Conservation (phyloP, 1,140 invertebrate genomes). For the Nixonia krombeini region DNA sequence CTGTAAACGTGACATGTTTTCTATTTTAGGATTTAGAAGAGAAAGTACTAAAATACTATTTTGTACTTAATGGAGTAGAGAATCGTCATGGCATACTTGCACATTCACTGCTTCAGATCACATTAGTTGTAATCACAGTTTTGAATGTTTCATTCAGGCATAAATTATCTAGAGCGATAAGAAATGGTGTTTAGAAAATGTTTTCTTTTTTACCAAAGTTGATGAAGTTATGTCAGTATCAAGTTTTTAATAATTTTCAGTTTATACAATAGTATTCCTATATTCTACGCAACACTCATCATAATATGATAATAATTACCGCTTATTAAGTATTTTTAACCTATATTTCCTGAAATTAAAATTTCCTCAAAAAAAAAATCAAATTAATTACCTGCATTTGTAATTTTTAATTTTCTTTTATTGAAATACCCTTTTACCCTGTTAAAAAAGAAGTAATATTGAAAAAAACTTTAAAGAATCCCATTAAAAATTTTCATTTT, state of each 20-base stretch:
- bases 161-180: conserved; percentile 12
- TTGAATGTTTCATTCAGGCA: conserved; percentile 41
- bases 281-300: too few species aligned
- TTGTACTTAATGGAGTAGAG: conserved; percentile 67
- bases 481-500: not conserved
- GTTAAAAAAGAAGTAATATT: too few species aligned
- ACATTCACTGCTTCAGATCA: conserved; percentile 49
- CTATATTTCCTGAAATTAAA: too few species aligned
- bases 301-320: too few species aligned
- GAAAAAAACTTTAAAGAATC: too few species aligned
- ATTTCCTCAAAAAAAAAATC: too few species aligned
- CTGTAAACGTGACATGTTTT: conserved; percentile 31
- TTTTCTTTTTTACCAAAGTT: too few species aligned
- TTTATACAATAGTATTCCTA: not conserved
- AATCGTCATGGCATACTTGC: conserved; percentile 51
- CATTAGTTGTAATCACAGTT: conserved; percentile 15
- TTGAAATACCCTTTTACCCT: too few species aligned
- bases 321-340: too few species aligned
- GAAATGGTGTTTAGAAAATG: not conserved
- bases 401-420: too few species aligned
- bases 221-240: not conserved
- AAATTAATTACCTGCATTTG: too few species aligned
- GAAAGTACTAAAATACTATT: conserved; percentile 56
- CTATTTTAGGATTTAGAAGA: conserved; percentile 46
- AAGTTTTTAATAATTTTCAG: not conserved